phyloP scores from a whole-genome alignment of 2,797 vertebrate species.

The Melanogrammus aeglefinus region DNA sequence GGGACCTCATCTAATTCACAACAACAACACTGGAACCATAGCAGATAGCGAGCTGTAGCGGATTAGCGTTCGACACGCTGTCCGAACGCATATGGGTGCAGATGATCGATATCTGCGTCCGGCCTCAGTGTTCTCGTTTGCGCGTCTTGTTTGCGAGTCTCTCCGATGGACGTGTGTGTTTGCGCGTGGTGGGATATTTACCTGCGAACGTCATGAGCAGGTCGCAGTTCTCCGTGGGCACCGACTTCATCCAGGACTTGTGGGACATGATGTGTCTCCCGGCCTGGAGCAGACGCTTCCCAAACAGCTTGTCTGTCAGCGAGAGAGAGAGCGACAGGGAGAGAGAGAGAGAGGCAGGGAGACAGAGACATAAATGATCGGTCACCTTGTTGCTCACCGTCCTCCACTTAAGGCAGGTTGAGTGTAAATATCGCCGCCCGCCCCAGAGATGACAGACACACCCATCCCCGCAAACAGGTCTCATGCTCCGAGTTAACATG shows the following conservation, averaged over 20 bases:
- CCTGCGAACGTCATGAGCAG: conserved; percentile 97
- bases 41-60: not conserved
- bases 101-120: not conserved
- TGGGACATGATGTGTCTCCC: conserved; percentile 97
- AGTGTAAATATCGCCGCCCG: not conserved
- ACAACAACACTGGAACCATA: not conserved
- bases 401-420: not conserved
- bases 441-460: not conserved
- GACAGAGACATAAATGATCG: conserved; percentile 12
- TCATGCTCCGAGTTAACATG: not conserved
- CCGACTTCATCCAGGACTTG: conserved; percentile 99
- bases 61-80: not conserved
- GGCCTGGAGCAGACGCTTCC: conserved; percentile 91
- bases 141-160: not conserved
- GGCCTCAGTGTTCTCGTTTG: not conserved
- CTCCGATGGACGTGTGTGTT: not conserved
- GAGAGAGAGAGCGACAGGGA: conserved; percentile 13
- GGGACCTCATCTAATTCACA: too few species aligned
- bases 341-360: conserved; percentile 14
- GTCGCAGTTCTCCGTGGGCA: conserved; percentile 97
- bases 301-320: conserved; percentile 89
- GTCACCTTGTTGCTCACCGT: not conserved
- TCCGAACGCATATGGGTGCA: not conserved
- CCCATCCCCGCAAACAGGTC: not conserved
- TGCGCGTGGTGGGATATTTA: conserved; percentile 46